Evolutionary conservation across 2,113 vertebrate species (phyloP), one percentile per base, ranked within the genome.

Genomic region (Brachyhypopomus gauderio): DNA sequence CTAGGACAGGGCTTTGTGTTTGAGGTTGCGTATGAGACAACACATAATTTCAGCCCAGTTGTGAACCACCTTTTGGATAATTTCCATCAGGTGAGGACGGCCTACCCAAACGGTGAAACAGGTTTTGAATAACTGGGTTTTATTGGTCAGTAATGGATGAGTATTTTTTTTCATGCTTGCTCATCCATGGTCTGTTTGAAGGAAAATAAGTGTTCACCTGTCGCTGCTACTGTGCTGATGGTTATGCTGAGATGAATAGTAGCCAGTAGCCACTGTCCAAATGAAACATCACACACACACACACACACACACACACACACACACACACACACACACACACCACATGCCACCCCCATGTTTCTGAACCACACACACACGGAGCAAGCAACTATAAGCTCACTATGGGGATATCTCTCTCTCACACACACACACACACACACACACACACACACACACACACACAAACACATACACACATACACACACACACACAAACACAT

Each of bases 31-130:
- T 63, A 25, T 7, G 19, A n/a, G 72, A 17, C 72, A 66, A 58
- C 72, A 69, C 71, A 66, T 81, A 63, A 69, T 62, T 74, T 81
- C 27, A 19, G 67, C 16, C 71, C 62, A 41, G 36, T 58, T 41
- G 52, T n/a, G 34, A 81, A 59, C 69, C 48, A 63, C 3, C 34
- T 64, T 11, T 23, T 45, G 79, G 17, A 75, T 75, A 22, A 69
- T 67, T 55, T 75, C 27, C 45, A 16, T n/a, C 58, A 62, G 27
- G 69, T 69, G 52, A 38, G 20, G 38, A 34, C 36, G n/a, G 1
- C 22, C 66, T 41, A 34, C 38, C 66, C 66, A 25, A 66, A 19
- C 30, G 2, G 16, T 66, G 23, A n/a, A 34, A 38, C 36, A 11
- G 19, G 2, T 69, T 67, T 70, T 41, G 14, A 70, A 41, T 38